Evolutionary conservation across 1,140 invertebrate genomes (phyloP), one percentile per base, ranked within the genome.

Genomic region (Plodia interpunctella): DNA sequence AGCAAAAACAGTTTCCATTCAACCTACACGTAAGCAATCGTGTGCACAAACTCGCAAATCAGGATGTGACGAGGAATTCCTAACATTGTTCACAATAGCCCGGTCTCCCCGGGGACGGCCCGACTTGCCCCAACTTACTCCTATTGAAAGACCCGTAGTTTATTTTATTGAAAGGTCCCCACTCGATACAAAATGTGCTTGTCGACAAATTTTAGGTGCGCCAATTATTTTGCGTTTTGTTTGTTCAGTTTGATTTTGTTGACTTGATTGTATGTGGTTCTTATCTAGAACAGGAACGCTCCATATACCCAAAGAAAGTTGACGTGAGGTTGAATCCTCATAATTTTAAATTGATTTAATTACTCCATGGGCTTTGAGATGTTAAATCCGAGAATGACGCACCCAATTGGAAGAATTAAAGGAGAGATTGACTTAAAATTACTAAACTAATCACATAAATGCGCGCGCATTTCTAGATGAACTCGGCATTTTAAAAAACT

Each of bases 121-220:
- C 38, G 10, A 44, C 38, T 44, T 44, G 38, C 38, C 38, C 38
- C 38, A 44, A 44, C 38, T 44, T 44, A 6, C 38, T 6, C 38
- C 38, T 6, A 44, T 44, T 44, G 38, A 51, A 51, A 9, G 51
- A 4, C 13, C 51, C 51, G 10, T 53, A 53, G 51, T 53, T 53
- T 53, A 53, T 21, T 53, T 21, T 53, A 25, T 53, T 53, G 51
- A 53, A 53, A 53, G 9, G 51, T n/a, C 21, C 51, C 51, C 51
- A 53, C 13, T 53, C 20, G 51, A 53, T 53, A 53, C 51, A 25
- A 53, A 51, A 53, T 53, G 51, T 53, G 5, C 51, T 15, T 44
- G 38, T 44, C 38, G 15, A 44, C 38, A 44, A 44, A 44, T 44
- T 15, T 44, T 15, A 44, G 38, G n/a, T 44, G 15, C 38, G 38